phyloP scores from a whole-genome alignment of 2,797 vertebrate genomes.

The Poeciliopsis turneri region DNA sequence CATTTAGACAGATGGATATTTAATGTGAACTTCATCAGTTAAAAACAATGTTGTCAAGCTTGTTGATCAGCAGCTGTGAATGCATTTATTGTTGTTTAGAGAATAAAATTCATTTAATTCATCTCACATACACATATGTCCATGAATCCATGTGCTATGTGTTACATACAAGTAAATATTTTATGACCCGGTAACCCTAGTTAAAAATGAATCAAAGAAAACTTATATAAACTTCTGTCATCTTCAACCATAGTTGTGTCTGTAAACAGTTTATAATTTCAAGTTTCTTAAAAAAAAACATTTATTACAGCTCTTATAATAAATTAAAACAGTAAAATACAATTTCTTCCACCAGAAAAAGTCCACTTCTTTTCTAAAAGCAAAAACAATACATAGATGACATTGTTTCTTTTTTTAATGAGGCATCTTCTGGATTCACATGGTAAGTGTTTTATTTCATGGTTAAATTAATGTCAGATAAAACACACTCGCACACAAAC shows the following conservation, averaged over 20 bases:
- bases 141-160: conserved; percentile 41
- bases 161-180: conserved; percentile 43
- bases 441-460: conserved; percentile 45
- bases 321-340: conserved; percentile 78
- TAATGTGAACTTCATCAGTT: background rate
- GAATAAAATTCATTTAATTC: conserved; percentile 24
- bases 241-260: conserved; percentile 43
- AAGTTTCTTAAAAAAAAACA: conserved; percentile 48
- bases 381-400: conserved; percentile 63
- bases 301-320: conserved; percentile 60
- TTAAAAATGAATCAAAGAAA: conserved; percentile 69
- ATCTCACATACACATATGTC: conserved; percentile 28
- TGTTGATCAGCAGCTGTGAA: conserved; percentile 34
- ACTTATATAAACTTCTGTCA: conserved; percentile 26
- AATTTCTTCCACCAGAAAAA: conserved; percentile 57
- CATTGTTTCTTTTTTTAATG: conserved; percentile 45
- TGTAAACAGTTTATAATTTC: conserved; percentile 68
- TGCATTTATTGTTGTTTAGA: conserved; percentile 3
- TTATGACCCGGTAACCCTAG: conserved; percentile 35
- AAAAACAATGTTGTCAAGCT: conserved; percentile 18
- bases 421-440: conserved; percentile 37
- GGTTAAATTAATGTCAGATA: conserved; percentile 72
- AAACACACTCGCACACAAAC: conserved; percentile 57
- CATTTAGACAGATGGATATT: background rate
- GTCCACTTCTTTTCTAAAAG: conserved; percentile 46